Base-by-base conservation (phyloP, 2,113 vertebrate species). In the Colossoma macropomum region DNA sequence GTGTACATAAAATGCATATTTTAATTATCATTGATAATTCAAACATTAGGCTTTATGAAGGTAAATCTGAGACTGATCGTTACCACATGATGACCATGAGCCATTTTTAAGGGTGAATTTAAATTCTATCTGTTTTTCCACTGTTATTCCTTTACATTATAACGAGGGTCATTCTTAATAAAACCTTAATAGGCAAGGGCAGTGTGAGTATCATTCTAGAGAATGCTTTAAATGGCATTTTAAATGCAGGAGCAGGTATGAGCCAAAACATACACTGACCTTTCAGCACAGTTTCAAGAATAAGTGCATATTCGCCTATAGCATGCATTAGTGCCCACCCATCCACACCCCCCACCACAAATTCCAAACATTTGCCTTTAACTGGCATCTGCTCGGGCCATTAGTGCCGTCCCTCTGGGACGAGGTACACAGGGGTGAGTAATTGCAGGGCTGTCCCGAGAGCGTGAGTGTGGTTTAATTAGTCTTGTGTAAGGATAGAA, bases 381-480 rank as follows among this genome's bases (percentile, higher is more conserved):
- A 85, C 78, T 74, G 45, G 76, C 72, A 79, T 87, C 90, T 93
- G 89, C 86, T 92, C 91, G 84, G 68, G 80, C 89, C 86, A 91
- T 92, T 86, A 89, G 84, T 77, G 68, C 80, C 70, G 77, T 28
- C 84, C 86, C 81, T 32, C 75, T 34, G 87, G 86, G 80, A 73
- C 83, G 84, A 56, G 88, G 83, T 81, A 76, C 89, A 91, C 90
- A 92, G 92, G 92, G 91, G 89, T 92, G 92, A 90, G 91, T 93
- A 93, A 93, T 92, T 91, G 90, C 86, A 30, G 10, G 80, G 86
- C 87, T 91, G 92, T 86, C 88, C 50, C 9, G 92, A 90, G 54
- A 56, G 54, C 54, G 93, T 90, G 87, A 86, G 86, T 89, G 87
- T 72, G 90, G 88, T 91, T 91, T 93, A 91, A 91, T 94, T 92